Evolutionary conservation across 2,113 vertebrate species (phyloP), one percentile per base, ranked within the genome.

Genomic region (Caloenas nicobarica): DNA sequence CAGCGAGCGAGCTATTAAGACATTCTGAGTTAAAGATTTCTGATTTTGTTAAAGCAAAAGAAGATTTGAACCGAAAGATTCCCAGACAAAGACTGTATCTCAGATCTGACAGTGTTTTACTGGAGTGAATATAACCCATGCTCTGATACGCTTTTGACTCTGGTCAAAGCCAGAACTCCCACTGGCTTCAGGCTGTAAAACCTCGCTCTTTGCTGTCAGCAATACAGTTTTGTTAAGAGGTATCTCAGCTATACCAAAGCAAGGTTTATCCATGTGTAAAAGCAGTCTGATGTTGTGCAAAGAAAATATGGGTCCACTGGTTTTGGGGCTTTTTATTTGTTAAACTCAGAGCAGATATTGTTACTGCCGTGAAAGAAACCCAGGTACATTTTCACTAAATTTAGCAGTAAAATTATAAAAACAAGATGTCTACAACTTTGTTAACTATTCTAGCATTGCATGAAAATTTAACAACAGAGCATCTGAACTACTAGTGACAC

Each of bases 141-240:
- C 81, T 94, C 73, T 93, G 86, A 89, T 87, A 69, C 0, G 0
- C 54, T 72, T 88, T 56, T 92, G 84, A 89, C 91, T 95, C 53
- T 56, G 73, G 86, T 73, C 89, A 89, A 94, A 95, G 44, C 34
- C 66, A 92, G 54, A 92, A 62, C 50, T 95, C 95, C 77, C 88
- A 54, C 72, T 7, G 69, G 91, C 69, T 96, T 57, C 66, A 69
- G 83, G 57, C 83, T 86, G 42, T 71, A 81, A 94, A 93, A 79
- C 50, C 31, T 44, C 72, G n/a, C 61, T 91, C 70, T 89, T 95
- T 93, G 58, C 88, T 94, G 81, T 73, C 88, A 92, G 83, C 44
- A 79, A 24, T 22, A 66, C 8, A 46, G 33, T 74, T 78, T 61
- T 95, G 29, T 81, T 81, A 77, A 91, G 18, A 91, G 28, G 36